Conservation (phyloP, 37 sponge, comb jelly and placozoan species). For the Halichondria panicea region DNA sequence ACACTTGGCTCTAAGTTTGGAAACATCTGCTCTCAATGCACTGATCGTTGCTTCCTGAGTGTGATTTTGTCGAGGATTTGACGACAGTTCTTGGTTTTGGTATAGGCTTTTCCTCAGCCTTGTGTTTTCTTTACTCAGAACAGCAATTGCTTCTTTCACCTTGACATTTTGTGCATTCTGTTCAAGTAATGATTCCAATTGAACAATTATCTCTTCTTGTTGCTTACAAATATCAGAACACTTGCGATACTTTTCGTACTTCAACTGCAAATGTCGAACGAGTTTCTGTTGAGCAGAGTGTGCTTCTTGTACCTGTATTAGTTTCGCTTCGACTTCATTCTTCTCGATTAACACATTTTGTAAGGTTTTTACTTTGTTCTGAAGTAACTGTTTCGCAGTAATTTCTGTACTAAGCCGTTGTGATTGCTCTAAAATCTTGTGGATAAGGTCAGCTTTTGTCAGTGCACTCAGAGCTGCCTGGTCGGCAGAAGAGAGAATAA, state of each 20-base stretch:
- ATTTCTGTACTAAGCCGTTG: background rate
- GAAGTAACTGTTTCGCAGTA: background rate
- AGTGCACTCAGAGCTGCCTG: conserved; percentile 8
- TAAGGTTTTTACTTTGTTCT: conserved; percentile 28
- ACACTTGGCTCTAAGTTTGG: background rate
- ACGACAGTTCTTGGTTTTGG: background rate
- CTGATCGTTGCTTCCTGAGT: no score
- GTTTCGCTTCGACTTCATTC: conserved; percentile 29
- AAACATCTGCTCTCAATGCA: background rate
- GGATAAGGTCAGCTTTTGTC: conserved; percentile 43
- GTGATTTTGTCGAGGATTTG: no score
- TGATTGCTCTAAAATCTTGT: conserved; percentile 17
- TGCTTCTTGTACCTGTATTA: conserved; percentile 44
- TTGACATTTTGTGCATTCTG: conserved; percentile 1
- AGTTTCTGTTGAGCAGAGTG: conserved; percentile 62
- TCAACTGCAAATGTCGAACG: conserved; percentile 32
- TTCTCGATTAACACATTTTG: conserved; percentile 26
- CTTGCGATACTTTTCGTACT: conserved; percentile 51
- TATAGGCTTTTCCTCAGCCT: background rate
- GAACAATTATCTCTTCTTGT: conserved; percentile 44
- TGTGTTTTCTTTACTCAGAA: conserved; percentile 13
- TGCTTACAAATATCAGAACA: conserved; percentile 41
- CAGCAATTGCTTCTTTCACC: background rate
- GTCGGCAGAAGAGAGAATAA: background rate
- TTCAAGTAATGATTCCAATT: conserved; percentile 41